Conservation (phyloP, 2,888 invertebrate species). For the Parnassius mnemosyne region DNA sequence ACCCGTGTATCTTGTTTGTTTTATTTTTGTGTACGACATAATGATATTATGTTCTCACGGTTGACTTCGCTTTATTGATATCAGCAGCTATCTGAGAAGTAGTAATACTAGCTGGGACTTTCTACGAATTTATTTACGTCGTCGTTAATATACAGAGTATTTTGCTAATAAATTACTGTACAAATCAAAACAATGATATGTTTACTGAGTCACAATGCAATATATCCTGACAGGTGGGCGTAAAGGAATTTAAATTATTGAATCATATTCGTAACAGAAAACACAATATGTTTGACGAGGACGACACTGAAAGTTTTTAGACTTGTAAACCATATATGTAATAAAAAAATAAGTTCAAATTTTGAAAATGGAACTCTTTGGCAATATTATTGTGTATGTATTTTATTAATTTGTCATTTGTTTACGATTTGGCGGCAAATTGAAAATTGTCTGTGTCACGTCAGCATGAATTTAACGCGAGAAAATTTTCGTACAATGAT, state of each 20-base stretch:
- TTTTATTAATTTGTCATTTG: too few species aligned
- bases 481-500: too few species aligned
- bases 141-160: conserved; percentile 1
- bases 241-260: conserved; percentile 14
- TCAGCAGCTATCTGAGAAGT: conserved; percentile 21
- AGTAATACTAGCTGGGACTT: conserved; percentile 19
- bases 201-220: conserved; percentile 10
- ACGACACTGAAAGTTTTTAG: too few species aligned
- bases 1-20: conserved; percentile 6
- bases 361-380: too few species aligned
- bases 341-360: too few species aligned
- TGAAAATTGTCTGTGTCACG: too few species aligned
- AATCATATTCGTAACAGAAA: conserved; percentile 4
- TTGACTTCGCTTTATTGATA: conserved; percentile 2
- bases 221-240: conserved; percentile 12
- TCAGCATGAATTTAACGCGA: too few species aligned
- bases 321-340: too few species aligned
- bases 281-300: not conserved
- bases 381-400: too few species aligned
- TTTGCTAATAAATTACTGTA: conserved; percentile 12
- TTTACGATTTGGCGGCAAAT: too few species aligned
- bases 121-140: conserved; percentile 20
- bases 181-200: conserved; percentile 1
- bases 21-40: conserved; percentile 4
- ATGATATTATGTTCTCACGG: conserved; percentile 12